Base-by-base conservation (phyloP, 1,140 invertebrate species). In the Melipona quadrifasciata region DNA sequence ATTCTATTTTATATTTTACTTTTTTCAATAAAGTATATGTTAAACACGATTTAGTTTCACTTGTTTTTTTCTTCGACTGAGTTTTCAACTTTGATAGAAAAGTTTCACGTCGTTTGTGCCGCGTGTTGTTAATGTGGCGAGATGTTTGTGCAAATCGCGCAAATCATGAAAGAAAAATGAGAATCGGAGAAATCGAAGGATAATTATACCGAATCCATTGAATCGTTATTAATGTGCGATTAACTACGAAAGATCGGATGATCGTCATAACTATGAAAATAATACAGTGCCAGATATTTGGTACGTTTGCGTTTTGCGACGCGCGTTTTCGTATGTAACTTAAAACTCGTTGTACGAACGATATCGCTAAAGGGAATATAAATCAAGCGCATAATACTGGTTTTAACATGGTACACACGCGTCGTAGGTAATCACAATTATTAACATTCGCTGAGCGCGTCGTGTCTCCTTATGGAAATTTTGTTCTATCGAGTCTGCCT, bases 91-190 rank as follows among this genome's bases (percentile, higher is more conserved):
- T 31, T 2, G 31, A 31, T 31, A 31, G 31, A 31, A 31, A 31
- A 31, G 31, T 31, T 31, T 31, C 31, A 31, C 31, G 1, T 31
- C 31, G 31, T 31, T 2, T 31, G 31, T 31, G 31, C 31, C 2
- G 31, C 31, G 31, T 31, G 31, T 31, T 31, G 31, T 31, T 31
- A n/a, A n/a, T n/a, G n/a, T n/a, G n/a, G n/a, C n/a, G n/a, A n/a
- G 34, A 55, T 79, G 73, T 14, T 19, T n/a, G 78, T 68, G 55
- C 78, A 80, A 61, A 86, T 74, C 27, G 14, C 8, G 2, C 8
- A 31, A 31, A 31, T 31, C 31, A 2, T 31, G 31, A 31, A 2
- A 31, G 31, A 31, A 31, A 31, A 31, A 1, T 31, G 12, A 19
- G 65, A 34, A 74, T 47, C 12, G 47, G 19, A n/a, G 31, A 11